phyloP scores from a whole-genome alignment of 2,113 vertebrate species.

The Cisticola juncidis region DNA sequence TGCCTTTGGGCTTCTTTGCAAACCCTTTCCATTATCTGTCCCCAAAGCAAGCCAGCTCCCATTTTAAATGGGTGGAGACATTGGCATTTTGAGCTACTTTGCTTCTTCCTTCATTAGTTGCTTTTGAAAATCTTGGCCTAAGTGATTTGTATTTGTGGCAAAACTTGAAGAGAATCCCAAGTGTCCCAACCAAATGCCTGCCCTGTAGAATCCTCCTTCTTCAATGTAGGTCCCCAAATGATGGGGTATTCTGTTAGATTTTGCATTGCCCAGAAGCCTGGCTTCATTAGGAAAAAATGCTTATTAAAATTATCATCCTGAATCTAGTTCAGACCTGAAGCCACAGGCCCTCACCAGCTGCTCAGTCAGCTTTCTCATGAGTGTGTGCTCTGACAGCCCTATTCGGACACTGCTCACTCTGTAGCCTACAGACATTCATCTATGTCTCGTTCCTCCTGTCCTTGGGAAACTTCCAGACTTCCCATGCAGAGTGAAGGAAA shows the following conservation, averaged over 20 bases:
- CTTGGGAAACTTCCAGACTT: neutral
- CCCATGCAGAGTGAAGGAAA: neutral
- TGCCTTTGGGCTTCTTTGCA: neutral
- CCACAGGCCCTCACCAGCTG: neutral
- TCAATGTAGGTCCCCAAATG: neutral
- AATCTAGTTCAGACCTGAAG: neutral
- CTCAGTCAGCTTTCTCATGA: neutral
- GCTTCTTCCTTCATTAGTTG: neutral
- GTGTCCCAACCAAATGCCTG: neutral
- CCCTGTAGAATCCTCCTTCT: neutral
- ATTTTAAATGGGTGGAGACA: neutral
- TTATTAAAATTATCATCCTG: neutral
- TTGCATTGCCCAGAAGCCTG: neutral
- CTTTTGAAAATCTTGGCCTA: neutral
- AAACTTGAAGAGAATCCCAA: neutral
- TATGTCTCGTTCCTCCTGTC: neutral
- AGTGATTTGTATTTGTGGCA: neutral
- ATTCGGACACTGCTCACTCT: neutral
- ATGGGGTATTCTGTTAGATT: neutral
- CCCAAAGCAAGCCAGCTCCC: neutral
- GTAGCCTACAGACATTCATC: neutral
- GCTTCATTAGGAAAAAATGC: neutral
- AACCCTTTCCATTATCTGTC: neutral
- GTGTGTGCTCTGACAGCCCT: neutral
- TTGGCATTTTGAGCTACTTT: neutral